Conservation (phyloP, 2,888 invertebrate genomes). For the Eupithecia exiguata region DNA sequence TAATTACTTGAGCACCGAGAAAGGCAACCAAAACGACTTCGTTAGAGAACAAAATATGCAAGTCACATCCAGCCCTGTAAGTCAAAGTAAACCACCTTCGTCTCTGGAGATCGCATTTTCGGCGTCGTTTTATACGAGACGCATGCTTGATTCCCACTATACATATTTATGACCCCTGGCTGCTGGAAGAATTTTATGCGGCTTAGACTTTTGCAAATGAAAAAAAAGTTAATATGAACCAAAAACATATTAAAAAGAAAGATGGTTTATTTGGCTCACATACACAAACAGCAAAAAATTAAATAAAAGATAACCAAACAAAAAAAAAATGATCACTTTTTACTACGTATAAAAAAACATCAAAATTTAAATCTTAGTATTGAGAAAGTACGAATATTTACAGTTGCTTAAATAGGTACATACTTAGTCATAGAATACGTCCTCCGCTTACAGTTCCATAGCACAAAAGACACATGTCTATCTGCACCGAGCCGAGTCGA, state of each 20-base stretch:
- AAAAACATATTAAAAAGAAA: background rate
- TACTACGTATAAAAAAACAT: too few relatives aligned
- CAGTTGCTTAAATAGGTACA: too few relatives aligned
- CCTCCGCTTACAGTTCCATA: background rate
- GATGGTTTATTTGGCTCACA: too few relatives aligned
- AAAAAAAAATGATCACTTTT: too few relatives aligned
- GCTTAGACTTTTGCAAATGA: slow-evolving; percentile 46
- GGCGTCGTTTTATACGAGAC: slow-evolving; percentile 81
- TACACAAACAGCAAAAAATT: too few relatives aligned
- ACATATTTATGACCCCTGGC: slow-evolving; percentile 81
- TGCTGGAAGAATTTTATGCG: slow-evolving; percentile 73
- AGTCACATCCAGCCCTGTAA: slow-evolving; percentile 52
- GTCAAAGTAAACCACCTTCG: slow-evolving; percentile 57
- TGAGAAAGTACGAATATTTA: too few relatives aligned
- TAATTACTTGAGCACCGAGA: background rate
- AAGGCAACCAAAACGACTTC: background rate
- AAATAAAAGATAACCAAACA: too few relatives aligned
- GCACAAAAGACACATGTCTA: background rate
- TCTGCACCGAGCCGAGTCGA: background rate
- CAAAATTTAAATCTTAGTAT: too few relatives aligned
- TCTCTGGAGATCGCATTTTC: slow-evolving; percentile 81
- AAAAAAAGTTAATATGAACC: slow-evolving; percentile 2
- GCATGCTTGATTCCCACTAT: slow-evolving; percentile 82
- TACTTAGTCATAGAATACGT: too few relatives aligned
- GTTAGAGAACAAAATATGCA: background rate